Base-by-base conservation (phyloP, 2,113 vertebrate genomes). In the Phoxinus phoxinus region DNA sequence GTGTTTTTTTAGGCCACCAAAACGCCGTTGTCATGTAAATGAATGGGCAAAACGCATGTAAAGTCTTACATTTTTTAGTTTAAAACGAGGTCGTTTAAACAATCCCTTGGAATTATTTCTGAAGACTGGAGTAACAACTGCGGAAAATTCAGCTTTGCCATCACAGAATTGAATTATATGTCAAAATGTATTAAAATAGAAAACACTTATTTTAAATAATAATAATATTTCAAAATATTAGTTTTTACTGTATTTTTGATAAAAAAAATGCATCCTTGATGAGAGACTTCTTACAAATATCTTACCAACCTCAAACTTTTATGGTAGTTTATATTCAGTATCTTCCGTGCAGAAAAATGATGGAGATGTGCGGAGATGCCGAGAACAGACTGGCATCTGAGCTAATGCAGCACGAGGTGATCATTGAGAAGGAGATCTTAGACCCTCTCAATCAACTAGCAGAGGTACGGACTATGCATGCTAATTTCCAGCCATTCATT, bases 301-400 rank as follows among this genome's bases (percentile, higher is more conserved):
- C 19, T 8, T 23, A 23, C 19, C 19, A 23, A 56, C 35, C 35
- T 0, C 4, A 71, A n/a, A 71, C 3, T 2, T 71, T 71, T 41
- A 41, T 11, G 5, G 21, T 41, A 23, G 11, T 41, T 71, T 41
- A 41, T 41, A n/a, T 71, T 41, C 67, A 37, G 9, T n/a, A 72
- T 72, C 21, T 85, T 88, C 71, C 85, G 51, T 86, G 32, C 92
- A 99, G 98, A 93, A 99, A 97, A 92, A 97, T 98, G 96, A 96
- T 99, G 92, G 97, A 97, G 87, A 95, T 97, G 0, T 99, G 98
- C 41, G 97, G 97, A 0, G 98, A 99, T 9, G 97, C 97, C 0
- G 98, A 99, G 93, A 98, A 95, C 25, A 96, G 96, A 46, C 94
- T 99, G 92, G 97, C 98, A 0, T 94, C 96, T 12, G 98, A 99